Evolutionary conservation across 2,113 vertebrate genomes (phyloP), one percentile per base, ranked within the genome.

Genomic region (Eonycteris spelaea): DNA sequence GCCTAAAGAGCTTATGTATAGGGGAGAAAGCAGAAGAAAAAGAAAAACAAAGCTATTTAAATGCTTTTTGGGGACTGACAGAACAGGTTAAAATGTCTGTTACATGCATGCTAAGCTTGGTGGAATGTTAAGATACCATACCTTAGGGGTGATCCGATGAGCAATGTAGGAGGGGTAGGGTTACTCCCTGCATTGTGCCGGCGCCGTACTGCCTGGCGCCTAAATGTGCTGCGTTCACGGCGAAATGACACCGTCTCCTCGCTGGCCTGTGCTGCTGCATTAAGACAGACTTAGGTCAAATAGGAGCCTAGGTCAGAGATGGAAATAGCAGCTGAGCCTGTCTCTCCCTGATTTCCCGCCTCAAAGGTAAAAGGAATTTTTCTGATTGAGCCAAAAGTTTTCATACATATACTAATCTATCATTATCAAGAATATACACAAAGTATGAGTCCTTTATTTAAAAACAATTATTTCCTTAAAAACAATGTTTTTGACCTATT

Each of bases 181-280:
- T 99, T 99, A 99, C 99, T 99, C 98, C 99, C 99, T 97, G 99
- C 99, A 98, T 99, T 99, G 99, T 99, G 99, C 96, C 99, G 99
- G 98, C 99, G 99, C 97, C 99, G 99, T 84, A 99, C 99, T 61
- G 99, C 99, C 99, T 99, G 99, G 97, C 99, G 99, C 97, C 99
- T 99, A 99, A 99, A 99, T 97, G 99, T 99, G 99, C 99, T 99
- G 98, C 99, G 99, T 98, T 99, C 99, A 84, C 99, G 99, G 85
- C 99, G 99, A 98, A 99, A 99, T 96, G 99, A 99, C 98, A 99
- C 99, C 63, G 99, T 98, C 98, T 99, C 99, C 98, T 99, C 99
- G 96, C 99, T 99, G 98, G 99, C 99, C 90, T 99, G 99, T 97
- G 99, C 99, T 99, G 99, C 98, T 98, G 97, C 98, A 98, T 98